Conservation (phyloP, 2,888 invertebrate species). For the Temnothorax rugatulus region DNA sequence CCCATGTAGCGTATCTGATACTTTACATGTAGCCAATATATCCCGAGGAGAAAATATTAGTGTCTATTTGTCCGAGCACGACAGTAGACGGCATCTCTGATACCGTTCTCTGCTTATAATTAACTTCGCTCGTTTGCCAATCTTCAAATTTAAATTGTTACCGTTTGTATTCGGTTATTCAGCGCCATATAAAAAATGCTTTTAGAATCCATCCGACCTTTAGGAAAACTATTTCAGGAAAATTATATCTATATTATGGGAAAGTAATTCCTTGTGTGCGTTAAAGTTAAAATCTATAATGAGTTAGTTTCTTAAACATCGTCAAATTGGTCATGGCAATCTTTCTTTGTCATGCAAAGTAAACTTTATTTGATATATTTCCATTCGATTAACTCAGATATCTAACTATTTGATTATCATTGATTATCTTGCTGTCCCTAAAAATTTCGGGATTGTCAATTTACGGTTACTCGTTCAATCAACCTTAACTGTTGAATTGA, state of each 20-base stretch:
- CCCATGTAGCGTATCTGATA: conserved; percentile 36
- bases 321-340: not conserved
- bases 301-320: not conserved
- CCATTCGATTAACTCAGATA: not conserved
- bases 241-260: not conserved
- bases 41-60: conserved; percentile 2
- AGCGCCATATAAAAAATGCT: not conserved
- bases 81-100: not conserved
- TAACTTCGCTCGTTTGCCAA: not conserved
- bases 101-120: not conserved
- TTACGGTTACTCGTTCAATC: not conserved
- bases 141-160: not conserved
- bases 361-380: not conserved
- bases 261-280: not conserved
- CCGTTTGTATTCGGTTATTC: not conserved
- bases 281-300: not conserved
- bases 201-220: not conserved
- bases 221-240: not conserved
- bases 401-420: not conserved
- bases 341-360: not conserved
- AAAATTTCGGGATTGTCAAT: not conserved
- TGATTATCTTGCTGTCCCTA: not conserved
- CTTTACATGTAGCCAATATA: conserved; percentile 36
- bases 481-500: not conserved
- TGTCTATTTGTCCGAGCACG: not conserved